phyloP scores from a whole-genome alignment of 2,888 invertebrate genomes.

The Drosophila subquinaria region DNA sequence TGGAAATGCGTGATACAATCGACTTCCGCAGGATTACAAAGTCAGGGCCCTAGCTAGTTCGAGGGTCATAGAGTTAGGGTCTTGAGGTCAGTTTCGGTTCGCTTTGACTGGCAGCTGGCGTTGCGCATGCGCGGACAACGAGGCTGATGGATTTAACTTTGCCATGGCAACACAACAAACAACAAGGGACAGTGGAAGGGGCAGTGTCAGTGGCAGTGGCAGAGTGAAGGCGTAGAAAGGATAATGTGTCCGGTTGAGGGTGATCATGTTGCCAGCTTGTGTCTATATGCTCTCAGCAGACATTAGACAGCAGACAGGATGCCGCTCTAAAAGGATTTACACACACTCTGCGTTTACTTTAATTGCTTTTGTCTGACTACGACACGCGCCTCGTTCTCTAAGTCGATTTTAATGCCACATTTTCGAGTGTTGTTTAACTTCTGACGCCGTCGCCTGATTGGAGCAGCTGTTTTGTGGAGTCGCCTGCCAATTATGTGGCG shows the following conservation, averaged over 20 bases:
- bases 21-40: conserved; percentile 78
- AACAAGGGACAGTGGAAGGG: conserved; percentile 7
- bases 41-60: conserved; percentile 33
- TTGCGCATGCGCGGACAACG: conserved; percentile 77
- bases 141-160: conserved; percentile 62
- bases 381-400: conserved; percentile 67
- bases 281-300: conserved; percentile 1
- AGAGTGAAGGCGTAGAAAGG: conserved; percentile 42
- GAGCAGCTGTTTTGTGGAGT: conserved; percentile 53
- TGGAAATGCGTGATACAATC: conserved; percentile 74
- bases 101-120: conserved; percentile 41
- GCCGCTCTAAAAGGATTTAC: conserved; percentile 71
- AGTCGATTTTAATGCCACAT: conserved; percentile 70
- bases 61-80: conserved; percentile 16
- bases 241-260: conserved; percentile 35
- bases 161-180: conserved; percentile 46
- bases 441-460: conserved; percentile 43
- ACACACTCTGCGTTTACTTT: conserved; percentile 66
- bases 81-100: conserved; percentile 19
- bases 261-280: conserved; percentile 21
- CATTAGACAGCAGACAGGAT: conserved; percentile 17
- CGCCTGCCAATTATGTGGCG: conserved; percentile 51
- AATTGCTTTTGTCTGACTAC: conserved; percentile 58
- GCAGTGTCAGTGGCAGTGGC: neutral
- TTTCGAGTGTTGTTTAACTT: conserved; percentile 31